A percentile compares a stretch with the other conserved stretches of the same genome.
phyloP scores from a whole-genome alignment of 2,113 vertebrate genomes.

The Bombycilla garrulus region DNA sequence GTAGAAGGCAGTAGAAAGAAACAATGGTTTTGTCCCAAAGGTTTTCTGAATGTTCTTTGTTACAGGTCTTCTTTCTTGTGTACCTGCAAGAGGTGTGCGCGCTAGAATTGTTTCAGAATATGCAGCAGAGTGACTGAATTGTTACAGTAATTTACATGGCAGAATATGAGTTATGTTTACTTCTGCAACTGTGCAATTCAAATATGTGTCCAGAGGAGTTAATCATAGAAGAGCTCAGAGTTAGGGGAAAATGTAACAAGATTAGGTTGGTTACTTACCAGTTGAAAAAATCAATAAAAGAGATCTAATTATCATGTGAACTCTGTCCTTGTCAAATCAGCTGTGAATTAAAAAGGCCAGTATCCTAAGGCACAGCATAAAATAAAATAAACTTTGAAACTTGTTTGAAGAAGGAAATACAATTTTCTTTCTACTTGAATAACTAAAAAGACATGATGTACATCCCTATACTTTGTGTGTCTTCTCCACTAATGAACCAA shows the following conservation, averaged over 20 bases:
- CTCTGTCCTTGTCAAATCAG: not conserved
- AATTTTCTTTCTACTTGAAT: not conserved
- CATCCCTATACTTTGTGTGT: not conserved
- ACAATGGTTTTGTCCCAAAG: not conserved
- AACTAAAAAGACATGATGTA: not conserved
- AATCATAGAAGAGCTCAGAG: not conserved
- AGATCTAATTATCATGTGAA: slow-evolving; percentile 15
- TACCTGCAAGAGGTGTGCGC: not conserved
- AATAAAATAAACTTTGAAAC: slow-evolving; percentile 11
- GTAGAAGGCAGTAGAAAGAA: not conserved
- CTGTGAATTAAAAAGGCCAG: not conserved
- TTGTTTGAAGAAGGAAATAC: not conserved
- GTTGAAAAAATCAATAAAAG: not conserved
- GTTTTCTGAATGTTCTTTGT: not conserved
- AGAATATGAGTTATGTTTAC: not conserved
- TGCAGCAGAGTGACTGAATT: not conserved
- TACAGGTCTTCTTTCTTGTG: not conserved
- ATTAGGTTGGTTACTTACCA: not conserved
- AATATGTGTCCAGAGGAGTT: not conserved
- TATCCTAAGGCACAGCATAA: not conserved
- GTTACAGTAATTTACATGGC: not conserved
- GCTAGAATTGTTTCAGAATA: not conserved
- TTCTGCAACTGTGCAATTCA: not conserved
- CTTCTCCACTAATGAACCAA: not conserved
- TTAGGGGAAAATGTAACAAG: not conserved